These are phyloP conservation scores for Calephelis perditalis DNA, from an alignment of 2,888 invertebrate genomes.

Conservation along the genomic window DNA sequence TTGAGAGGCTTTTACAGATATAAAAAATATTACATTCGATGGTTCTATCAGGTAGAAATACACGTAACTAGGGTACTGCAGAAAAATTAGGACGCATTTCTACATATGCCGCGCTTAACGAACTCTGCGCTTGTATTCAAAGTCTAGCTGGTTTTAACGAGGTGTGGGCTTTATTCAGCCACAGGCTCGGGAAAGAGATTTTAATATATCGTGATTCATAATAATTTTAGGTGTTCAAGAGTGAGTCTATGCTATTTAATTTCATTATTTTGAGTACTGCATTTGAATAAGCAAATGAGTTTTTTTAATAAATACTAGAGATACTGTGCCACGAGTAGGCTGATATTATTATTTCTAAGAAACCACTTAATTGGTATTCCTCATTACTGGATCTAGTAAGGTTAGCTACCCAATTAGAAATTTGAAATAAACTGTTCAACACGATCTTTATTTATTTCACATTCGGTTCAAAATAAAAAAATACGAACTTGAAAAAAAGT, in stretches of 20 bases:
- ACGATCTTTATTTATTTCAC: too few species aligned
- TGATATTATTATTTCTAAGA: too few species aligned
- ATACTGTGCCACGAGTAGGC: too few species aligned
- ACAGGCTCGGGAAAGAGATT: neutral
- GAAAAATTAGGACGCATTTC: slow-evolving; percentile 18
- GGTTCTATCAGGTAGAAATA: slow-evolving; percentile 11
- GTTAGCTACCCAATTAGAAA: too few species aligned
- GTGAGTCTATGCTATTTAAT: neutral
- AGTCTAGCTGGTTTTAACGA: slow-evolving; percentile 25
- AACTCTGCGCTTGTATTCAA: slow-evolving; percentile 16
- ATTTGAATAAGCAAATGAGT: too few species aligned
- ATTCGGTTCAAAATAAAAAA: too few species aligned
- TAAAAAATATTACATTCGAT: slow-evolving; percentile 9
- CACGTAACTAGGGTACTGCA: slow-evolving; percentile 3
- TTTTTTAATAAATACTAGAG: too few species aligned
- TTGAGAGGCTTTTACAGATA: neutral
- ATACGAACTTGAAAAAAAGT: too few species aligned
- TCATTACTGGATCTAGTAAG: too few species aligned
- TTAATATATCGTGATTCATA: neutral
- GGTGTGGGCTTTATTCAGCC: slow-evolving; percentile 29
- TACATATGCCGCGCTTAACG: slow-evolving; percentile 16
- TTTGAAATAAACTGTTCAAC: too few species aligned
- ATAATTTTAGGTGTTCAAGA: neutral
- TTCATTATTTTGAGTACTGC: neutral
- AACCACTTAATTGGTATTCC: too few species aligned